Percentiles rank a stretch among this genome's conserved stretches.
Evolutionary conservation across 2,113 vertebrate genomes (phyloP).

Genomic region (Pangasianodon hypophthalmus): DNA sequence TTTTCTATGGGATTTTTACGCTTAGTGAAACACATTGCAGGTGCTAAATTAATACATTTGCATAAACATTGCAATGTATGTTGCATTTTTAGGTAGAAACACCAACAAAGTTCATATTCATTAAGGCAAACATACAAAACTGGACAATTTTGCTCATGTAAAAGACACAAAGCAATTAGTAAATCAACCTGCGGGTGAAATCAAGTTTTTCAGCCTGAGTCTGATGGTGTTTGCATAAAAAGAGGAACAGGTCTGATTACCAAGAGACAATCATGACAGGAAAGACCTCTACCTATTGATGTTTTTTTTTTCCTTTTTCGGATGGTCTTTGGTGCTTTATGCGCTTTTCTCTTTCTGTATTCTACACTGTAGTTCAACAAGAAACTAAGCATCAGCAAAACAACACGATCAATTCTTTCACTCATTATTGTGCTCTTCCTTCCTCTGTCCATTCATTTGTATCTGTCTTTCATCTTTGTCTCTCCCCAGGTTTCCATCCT

Average conservation of each 20-base stretch:
- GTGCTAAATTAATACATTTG: background rate
- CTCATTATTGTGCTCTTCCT: constrained; percentile 38
- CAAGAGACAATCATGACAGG: background rate
- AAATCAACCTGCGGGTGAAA: background rate
- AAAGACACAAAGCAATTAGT: background rate
- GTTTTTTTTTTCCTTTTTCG: background rate
- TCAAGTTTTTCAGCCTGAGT: background rate
- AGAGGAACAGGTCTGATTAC: background rate
- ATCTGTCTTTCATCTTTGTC: constrained; percentile 9
- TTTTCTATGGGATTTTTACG: background rate
- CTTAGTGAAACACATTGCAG: background rate
- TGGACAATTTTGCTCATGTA: background rate
- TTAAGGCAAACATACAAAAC: background rate
- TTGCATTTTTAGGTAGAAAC: background rate
- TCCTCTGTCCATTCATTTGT: constrained; percentile 7
- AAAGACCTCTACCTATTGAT: background rate
- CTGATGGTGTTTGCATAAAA: background rate
- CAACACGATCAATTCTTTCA: constrained; percentile 8
- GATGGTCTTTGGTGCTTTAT: background rate
- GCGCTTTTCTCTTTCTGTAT: constrained; percentile 14
- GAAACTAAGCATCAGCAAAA: background rate
- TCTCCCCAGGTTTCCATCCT: constrained; percentile 11
- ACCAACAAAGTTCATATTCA: background rate
- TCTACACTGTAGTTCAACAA: constrained; percentile 19
- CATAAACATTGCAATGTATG: background rate